phyloP scores from a whole-genome alignment of 2,888 invertebrate species.

The Alcis repandata region DNA sequence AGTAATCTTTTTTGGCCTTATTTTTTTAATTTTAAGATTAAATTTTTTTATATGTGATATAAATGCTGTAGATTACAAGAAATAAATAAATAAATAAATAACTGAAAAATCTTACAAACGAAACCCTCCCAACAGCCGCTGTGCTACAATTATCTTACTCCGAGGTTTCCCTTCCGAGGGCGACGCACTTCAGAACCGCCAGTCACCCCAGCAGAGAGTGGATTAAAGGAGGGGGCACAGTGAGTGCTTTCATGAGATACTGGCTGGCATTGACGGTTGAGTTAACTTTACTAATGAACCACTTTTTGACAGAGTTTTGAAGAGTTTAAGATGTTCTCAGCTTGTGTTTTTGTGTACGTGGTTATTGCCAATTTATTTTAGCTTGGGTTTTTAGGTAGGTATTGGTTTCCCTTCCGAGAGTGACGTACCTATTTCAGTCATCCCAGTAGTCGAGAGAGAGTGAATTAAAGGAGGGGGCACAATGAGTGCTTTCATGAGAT shows the following conservation, averaged over 20 bases:
- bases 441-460: constrained; percentile 62
- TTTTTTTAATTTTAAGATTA: no score
- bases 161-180: constrained; percentile 46
- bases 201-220: constrained; percentile 68
- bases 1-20: no score
- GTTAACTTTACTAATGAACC: no score
- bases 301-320: no score
- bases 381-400: no score
- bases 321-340: background rate
- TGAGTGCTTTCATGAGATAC: constrained; percentile 33
- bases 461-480: constrained; percentile 37
- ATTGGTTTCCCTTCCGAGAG: constrained; percentile 48
- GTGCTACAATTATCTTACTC: background rate
- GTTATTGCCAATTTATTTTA: no score
- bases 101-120: background rate
- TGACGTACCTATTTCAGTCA: constrained; percentile 64
- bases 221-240: constrained; percentile 52
- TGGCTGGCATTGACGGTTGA: no score
- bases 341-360: background rate
- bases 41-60: no score
- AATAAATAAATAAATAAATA: background rate
- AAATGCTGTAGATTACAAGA: no score
- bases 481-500: no score
- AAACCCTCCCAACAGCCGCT: no score
- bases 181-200: constrained; percentile 60